phyloP scores from a whole-genome alignment of 2,113 vertebrate species.

The Romanogobio albipinnatus region DNA sequence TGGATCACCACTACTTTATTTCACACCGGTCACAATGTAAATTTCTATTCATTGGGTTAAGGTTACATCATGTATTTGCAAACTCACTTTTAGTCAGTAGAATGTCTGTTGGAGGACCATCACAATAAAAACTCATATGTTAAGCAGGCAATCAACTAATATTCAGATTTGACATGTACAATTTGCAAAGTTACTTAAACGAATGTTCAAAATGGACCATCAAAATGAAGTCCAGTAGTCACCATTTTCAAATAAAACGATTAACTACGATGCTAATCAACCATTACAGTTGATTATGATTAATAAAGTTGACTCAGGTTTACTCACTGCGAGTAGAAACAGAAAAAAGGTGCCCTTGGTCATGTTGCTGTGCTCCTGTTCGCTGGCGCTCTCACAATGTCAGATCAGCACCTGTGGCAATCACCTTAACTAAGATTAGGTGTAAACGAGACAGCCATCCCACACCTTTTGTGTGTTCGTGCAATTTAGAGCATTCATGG shows the following conservation, averaged over 20 bases:
- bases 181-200: no score
- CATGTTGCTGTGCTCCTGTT: not conserved
- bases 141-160: no score
- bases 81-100: no score
- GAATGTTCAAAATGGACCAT: no score
- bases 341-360: conserved; percentile 56
- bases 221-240: not conserved
- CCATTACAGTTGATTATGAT: not conserved
- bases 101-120: no score
- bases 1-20: not conserved
- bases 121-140: no score
- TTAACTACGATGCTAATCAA: not conserved
- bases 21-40: not conserved
- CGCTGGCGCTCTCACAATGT: not conserved
- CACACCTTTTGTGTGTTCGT: not conserved
- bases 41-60: not conserved
- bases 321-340: conserved; percentile 64
- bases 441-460: not conserved
- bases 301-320: not conserved
- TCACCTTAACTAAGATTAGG: not conserved
- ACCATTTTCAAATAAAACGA: not conserved
- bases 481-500: not conserved
- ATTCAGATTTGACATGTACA: no score
- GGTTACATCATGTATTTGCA: no score
- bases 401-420: not conserved